Percentiles rank a stretch among this genome's conserved stretches.
Conservation (phyloP, 1,140 invertebrate species). For the Trichoplusia ni region DNA sequence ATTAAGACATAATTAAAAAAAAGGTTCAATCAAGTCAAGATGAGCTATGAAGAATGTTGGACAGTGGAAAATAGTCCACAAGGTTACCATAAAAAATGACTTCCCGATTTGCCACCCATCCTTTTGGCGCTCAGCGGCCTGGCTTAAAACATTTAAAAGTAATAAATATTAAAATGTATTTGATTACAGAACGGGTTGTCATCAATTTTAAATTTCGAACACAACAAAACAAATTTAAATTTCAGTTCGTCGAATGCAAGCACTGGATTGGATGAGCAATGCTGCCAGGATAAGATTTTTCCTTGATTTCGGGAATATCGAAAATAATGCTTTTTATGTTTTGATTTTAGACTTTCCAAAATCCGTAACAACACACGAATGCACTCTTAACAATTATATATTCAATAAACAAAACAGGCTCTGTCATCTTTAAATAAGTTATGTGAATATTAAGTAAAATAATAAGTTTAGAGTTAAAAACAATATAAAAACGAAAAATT, state of each 20-base stretch:
- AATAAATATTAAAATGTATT: conserved; percentile 23
- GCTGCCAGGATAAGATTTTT: neutral
- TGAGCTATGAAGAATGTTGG: no score
- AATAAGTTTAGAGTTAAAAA: no score
- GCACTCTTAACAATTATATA: no score
- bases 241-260: conserved; percentile 16
- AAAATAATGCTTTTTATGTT: neutral
- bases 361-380: no score
- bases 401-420: no score
- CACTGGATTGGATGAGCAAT: neutral
- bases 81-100: neutral
- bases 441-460: no score
- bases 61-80: no score
- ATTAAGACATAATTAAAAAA: no score
- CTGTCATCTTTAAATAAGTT: no score
- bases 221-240: conserved; percentile 18
- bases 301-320: neutral
- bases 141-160: conserved; percentile 10
- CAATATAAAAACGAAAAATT: no score
- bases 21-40: no score
- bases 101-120: neutral
- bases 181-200: conserved; percentile 19
- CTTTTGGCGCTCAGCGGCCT: neutral
- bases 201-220: conserved; percentile 25
- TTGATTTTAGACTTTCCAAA: no score